These are phyloP conservation scores for Antechinus stuartii DNA, from an alignment of 2,113 vertebrate genomes.

Conservation along the genomic window DNA sequence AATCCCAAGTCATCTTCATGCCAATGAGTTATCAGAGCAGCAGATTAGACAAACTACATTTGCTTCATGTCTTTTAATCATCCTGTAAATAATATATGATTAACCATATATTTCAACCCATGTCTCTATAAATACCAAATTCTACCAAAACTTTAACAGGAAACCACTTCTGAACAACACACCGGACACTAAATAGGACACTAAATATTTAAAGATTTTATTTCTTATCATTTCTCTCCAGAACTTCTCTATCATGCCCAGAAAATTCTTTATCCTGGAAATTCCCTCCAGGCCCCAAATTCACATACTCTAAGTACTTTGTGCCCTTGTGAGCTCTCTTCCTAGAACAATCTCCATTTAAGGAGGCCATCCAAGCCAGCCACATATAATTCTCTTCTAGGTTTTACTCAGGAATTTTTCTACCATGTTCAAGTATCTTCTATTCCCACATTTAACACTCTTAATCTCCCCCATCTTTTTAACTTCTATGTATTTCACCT, in stretches of 20 bases:
- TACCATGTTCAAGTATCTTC: too few species aligned
- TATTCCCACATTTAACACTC: too few species aligned
- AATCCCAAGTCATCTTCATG: not conserved
- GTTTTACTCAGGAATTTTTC: too few species aligned
- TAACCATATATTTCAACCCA: not conserved
- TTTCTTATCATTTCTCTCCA: not conserved
- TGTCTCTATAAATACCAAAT: not conserved
- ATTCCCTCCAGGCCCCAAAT: not conserved
- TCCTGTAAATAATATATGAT: not conserved
- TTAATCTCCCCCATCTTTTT: too few species aligned
- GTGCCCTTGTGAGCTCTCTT: too few species aligned
- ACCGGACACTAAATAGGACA: not conserved
- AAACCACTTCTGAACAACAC: not conserved
- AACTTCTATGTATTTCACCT: too few species aligned
- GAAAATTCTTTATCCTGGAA: not conserved
- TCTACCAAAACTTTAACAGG: not conserved
- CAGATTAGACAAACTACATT: not conserved
- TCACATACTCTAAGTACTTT: not conserved
- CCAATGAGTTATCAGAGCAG: not conserved
- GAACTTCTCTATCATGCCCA: not conserved
- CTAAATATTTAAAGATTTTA: not conserved
- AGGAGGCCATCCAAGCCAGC: too few species aligned
- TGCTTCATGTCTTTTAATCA: not conserved
- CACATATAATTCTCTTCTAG: too few species aligned
- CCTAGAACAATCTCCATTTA: too few species aligned